These are phyloP conservation scores for Callithrix jacchus DNA, from an alignment of 2,113 vertebrate species.

Conservation along the genomic window DNA sequence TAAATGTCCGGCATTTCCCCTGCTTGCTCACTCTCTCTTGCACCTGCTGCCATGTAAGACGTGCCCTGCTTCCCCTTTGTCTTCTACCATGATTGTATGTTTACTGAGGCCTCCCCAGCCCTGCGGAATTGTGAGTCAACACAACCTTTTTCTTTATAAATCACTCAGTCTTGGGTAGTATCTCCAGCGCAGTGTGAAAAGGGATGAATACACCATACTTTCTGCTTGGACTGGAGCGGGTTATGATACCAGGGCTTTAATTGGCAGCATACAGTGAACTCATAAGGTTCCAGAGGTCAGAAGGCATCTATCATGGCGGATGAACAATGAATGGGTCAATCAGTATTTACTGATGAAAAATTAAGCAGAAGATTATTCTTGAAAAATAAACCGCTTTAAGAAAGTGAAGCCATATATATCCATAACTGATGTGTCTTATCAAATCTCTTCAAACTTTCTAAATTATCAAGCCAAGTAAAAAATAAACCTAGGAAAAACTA, in stretches of 20 bases:
- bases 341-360: not conserved
- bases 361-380: not conserved
- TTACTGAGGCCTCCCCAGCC: too few species aligned
- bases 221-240: not conserved
- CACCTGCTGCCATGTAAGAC: too few species aligned
- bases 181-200: too few species aligned
- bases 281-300: not conserved
- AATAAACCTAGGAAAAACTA: not conserved
- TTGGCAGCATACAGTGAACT: not conserved
- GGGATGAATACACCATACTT: not conserved
- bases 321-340: not conserved
- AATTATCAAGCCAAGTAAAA: not conserved
- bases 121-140: too few species aligned
- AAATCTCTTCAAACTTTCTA: not conserved
- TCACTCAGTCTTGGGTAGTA: too few species aligned
- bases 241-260: not conserved
- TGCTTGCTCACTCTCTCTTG: too few species aligned
- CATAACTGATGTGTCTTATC: not conserved
- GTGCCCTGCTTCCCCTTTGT: too few species aligned
- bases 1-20: too few species aligned
- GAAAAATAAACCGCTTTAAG: not conserved
- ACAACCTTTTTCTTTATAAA: too few species aligned
- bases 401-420: not conserved
- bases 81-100: too few species aligned
- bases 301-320: not conserved